Base-by-base conservation (phyloP, 2,797 vertebrate species). In the Eremophila alpestris region DNA sequence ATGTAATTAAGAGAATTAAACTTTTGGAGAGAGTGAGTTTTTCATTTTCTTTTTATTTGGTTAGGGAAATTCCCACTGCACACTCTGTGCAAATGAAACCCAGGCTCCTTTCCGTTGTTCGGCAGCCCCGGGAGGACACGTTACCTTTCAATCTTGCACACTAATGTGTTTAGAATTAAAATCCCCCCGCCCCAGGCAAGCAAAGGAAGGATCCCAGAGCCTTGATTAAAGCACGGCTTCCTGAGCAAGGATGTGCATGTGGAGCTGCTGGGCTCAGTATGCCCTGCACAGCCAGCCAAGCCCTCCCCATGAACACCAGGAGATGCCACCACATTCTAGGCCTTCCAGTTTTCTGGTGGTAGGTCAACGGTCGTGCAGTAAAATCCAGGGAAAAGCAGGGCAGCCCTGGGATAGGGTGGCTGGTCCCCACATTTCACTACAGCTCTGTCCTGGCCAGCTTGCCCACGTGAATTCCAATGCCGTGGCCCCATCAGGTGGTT, bases 21-120 rank as follows among this genome's bases (percentile, higher is more conserved):
- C 95, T 97, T 98, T 97, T 77, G 82, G 94, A 94, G 96, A 90
- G 97, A 97, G 96, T 27, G 92, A 96, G 96, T 97, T 97, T 98
- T 98, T 98, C 91, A 95, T 98, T 98, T 98, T 97, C 97, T 94
- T 98, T 98, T 98, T 97, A 98, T 98, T 98, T 98, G 98, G 98
- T 98, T 98, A 98, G 96, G 96, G 96, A 97, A 98, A 98, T 97
- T 98, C 98, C 98, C 97, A 94, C 95, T 60, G 90, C 60, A 64
- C 88, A 18, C 96, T 95, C 95, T 89, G 95, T 91, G 94, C 97
- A 98, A 98, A 98, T 98, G 98, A 98, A 98, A 98, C 95, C 97
- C 98, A 98, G 97, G 97, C 96, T 97, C 85, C 56, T 93, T 94
- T 94, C 97, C 85, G 91, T 97, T 97, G 97, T 97, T 96, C n/a